Percentiles rank a stretch among this genome's conserved stretches.
phyloP scores from a whole-genome alignment of 2,113 vertebrate species.

The Prunella fulvescens region DNA sequence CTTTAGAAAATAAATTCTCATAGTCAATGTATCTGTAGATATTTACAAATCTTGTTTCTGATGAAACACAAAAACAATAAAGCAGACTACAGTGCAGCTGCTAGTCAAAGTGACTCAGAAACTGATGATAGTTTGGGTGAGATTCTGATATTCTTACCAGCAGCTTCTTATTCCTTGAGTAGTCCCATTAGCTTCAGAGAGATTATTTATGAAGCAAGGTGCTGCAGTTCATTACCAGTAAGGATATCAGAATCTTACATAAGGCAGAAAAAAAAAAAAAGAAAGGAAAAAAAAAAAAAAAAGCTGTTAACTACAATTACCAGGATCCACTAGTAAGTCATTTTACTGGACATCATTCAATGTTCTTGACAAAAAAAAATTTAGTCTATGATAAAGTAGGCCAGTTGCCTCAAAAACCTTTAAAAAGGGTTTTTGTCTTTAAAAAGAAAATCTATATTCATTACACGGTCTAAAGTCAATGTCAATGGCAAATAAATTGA shows the following conservation, averaged over 20 bases:
- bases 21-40: not conserved
- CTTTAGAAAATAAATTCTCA: not conserved
- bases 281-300: not conserved
- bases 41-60: not conserved
- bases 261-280: not conserved
- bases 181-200: not conserved
- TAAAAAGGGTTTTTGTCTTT: not conserved
- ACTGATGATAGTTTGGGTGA: not conserved
- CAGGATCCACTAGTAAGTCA: not conserved
- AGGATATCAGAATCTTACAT: slow-evolving; percentile 32
- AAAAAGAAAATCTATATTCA: not conserved
- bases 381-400: not conserved
- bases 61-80: not conserved
- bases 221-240: slow-evolving; percentile 15
- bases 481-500: not conserved
- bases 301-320: not conserved
- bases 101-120: not conserved
- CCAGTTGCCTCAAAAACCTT: not conserved
- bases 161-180: not conserved
- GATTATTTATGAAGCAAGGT: slow-evolving; percentile 19
- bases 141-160: slow-evolving; percentile 33
- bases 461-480: not conserved
- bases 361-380: not conserved
- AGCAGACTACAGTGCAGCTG: not conserved
- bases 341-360: not conserved